phyloP scores from a whole-genome alignment of 1,140 invertebrate species.

The Drosophila carrolli region DNA sequence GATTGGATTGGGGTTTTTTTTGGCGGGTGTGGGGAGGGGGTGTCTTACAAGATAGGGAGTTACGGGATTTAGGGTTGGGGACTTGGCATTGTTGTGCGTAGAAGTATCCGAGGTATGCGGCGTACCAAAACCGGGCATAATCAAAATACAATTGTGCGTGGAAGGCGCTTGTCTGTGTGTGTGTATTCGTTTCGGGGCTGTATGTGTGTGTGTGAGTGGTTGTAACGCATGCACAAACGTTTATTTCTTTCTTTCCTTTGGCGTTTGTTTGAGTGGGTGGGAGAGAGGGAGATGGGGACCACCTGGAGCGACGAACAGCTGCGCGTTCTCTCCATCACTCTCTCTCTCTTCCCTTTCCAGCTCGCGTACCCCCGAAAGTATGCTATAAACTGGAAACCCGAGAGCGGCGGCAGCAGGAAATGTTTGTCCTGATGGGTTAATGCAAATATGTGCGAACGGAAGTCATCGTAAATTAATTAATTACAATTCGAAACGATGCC shows the following conservation, averaged over 20 bases:
- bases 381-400: constrained; percentile 74
- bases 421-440: constrained; percentile 12
- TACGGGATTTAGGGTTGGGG: constrained; percentile 11
- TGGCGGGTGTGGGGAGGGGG: not conserved
- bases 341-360: constrained; percentile 1
- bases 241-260: constrained; percentile 50
- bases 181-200: constrained; percentile 1
- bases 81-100: constrained; percentile 78
- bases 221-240: constrained; percentile 71
- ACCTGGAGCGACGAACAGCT: constrained; percentile 56
- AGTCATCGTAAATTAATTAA: constrained; percentile 71
- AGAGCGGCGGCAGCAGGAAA: constrained; percentile 1
- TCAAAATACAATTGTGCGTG: constrained; percentile 81
- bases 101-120: constrained; percentile 79
- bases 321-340: constrained; percentile 25
- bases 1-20: constrained; percentile 18
- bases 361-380: constrained; percentile 44
- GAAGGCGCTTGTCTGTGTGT: constrained; percentile 25
- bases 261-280: constrained; percentile 52
- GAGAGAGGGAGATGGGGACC: constrained; percentile 18
- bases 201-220: constrained; percentile 42
- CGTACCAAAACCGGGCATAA: constrained; percentile 81
- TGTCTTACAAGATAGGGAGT: constrained; percentile 13
- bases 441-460: constrained; percentile 42
- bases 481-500: constrained; percentile 54